These are phyloP conservation scores for Caenorhabditis sp. DNA, from an alignment of 2,888 invertebrate genomes.

Conservation along the genomic window DNA sequence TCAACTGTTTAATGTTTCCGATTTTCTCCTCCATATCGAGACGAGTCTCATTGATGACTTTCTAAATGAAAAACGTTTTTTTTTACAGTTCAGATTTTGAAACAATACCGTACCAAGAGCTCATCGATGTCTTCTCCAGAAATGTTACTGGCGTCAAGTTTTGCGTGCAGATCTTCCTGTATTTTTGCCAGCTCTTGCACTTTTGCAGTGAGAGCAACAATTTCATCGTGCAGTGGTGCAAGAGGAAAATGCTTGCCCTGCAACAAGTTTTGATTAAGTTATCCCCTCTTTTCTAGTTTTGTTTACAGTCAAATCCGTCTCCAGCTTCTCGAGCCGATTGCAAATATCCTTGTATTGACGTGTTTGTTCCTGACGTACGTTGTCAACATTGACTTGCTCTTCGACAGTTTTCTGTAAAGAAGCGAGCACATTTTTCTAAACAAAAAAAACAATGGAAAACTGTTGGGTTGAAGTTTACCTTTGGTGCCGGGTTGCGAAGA, in stretches of 20 bases:
- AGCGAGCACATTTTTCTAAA: slow-evolving; percentile 22
- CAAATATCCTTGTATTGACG: slow-evolving; percentile 54
- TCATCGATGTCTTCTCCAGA: slow-evolving; percentile 55
- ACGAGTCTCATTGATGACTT: slow-evolving; percentile 61
- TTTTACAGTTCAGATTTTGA: background rate
- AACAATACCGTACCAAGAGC: slow-evolving; percentile 28
- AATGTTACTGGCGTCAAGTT: slow-evolving; percentile 29
- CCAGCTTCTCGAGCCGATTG: slow-evolving; percentile 44
- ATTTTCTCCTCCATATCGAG: slow-evolving; percentile 65
- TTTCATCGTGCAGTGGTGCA: slow-evolving; percentile 24
- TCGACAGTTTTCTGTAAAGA: slow-evolving; percentile 33
- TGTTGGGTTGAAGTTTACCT: slow-evolving; percentile 36
- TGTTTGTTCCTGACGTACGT: slow-evolving; percentile 51
- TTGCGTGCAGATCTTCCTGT: slow-evolving; percentile 26
- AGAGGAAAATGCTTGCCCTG: slow-evolving; percentile 19
- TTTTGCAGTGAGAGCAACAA: slow-evolving; percentile 28
- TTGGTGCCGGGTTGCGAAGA: slow-evolving; percentile 43
- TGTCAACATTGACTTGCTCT: slow-evolving; percentile 37
- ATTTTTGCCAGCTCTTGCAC: slow-evolving; percentile 38
- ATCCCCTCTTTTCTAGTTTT: background rate
- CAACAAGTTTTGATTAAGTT: no score
- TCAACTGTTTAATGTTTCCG: slow-evolving; percentile 50
- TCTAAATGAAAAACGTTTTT: no score
- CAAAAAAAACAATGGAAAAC: slow-evolving; percentile 15
- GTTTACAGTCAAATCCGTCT: slow-evolving; percentile 44